Conservation (phyloP, 2,113 vertebrate genomes). For the Zapornia atra region DNA sequence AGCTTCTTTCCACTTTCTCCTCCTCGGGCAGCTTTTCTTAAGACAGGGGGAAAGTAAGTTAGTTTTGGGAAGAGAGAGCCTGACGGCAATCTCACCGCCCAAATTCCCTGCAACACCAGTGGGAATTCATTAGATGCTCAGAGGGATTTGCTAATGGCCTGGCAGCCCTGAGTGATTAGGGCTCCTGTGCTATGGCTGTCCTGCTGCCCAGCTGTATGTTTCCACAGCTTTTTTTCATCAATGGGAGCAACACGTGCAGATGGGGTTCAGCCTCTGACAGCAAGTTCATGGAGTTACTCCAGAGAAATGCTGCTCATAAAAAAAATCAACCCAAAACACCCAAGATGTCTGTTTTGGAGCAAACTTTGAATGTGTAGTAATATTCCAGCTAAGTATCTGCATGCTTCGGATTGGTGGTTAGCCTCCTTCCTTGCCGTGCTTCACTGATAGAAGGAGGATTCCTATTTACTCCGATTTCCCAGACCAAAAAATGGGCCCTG, state of each 20-base stretch:
- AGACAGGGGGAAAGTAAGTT: not conserved
- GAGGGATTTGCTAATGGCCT: not conserved
- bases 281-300: not conserved
- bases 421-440: not conserved
- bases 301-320: not conserved
- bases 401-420: not conserved
- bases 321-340: not conserved
- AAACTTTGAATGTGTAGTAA: not conserved
- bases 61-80: not conserved
- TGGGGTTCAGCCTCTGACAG: not conserved
- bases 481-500: not conserved
- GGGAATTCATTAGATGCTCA: not conserved
- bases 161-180: not conserved
- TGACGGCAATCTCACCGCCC: not conserved
- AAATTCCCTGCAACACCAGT: accelerated
- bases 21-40: not conserved
- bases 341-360: not conserved
- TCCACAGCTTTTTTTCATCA: not conserved
- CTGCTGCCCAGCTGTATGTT: not conserved
- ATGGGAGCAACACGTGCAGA: not conserved
- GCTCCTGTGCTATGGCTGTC: not conserved
- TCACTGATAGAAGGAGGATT: not conserved
- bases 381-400: not conserved
- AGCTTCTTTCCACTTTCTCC: not conserved
- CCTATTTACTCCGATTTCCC: not conserved